phyloP scores from a whole-genome alignment of 2,113 vertebrate genomes.

The Varanus komodoensis region DNA sequence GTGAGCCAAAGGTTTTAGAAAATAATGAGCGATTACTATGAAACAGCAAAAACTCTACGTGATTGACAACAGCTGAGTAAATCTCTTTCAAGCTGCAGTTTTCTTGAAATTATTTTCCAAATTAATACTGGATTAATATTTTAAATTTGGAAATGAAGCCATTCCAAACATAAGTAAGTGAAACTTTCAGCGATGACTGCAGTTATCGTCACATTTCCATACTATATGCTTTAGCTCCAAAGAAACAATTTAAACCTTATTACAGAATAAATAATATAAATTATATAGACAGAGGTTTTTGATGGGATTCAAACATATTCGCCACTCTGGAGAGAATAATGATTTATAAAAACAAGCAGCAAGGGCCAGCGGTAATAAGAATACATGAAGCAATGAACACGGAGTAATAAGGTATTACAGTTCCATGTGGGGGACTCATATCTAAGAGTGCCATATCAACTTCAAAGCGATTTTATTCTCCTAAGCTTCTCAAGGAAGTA shows the following conservation, averaged over 20 bases:
- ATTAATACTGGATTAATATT: slow-evolving; percentile 27
- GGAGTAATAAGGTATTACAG: slow-evolving; percentile 48
- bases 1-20: background rate
- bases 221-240: background rate
- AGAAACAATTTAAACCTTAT: background rate
- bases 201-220: slow-evolving; percentile 27
- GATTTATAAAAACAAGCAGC: background rate
- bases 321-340: background rate
- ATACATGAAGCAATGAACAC: background rate
- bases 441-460: slow-evolving; percentile 23
- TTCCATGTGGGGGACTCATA: slow-evolving; percentile 63
- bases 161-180: background rate
- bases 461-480: background rate
- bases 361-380: background rate
- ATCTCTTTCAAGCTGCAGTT: slow-evolving; percentile 18
- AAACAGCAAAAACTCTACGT: slow-evolving; percentile 18
- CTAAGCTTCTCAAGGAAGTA: background rate
- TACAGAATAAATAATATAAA: background rate
- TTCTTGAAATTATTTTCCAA: slow-evolving; percentile 39
- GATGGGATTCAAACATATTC: background rate
- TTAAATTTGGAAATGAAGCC: slow-evolving; percentile 29
- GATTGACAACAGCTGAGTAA: slow-evolving; percentile 4
- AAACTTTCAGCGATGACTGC: background rate
- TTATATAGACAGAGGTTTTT: background rate
- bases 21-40: slow-evolving; percentile 17